Evolutionary conservation across 2,888 invertebrate species (phyloP).

Genomic region (Merodon equestris): DNA sequence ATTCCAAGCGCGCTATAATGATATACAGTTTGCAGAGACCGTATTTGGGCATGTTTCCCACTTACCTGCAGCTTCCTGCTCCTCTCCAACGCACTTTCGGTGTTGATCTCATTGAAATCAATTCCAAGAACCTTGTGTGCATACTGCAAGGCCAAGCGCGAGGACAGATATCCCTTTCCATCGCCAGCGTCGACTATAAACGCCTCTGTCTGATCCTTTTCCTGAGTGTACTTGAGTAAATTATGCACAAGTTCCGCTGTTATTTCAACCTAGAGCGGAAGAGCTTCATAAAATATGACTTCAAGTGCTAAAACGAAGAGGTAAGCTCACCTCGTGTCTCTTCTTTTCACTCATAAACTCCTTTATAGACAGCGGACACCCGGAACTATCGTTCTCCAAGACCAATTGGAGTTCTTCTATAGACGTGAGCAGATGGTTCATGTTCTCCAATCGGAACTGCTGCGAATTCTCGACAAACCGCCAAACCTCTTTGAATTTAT

Average conservation of each 20-base stretch:
- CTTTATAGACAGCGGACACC: slow-evolving; percentile 77
- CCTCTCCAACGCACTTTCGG: slow-evolving; percentile 83
- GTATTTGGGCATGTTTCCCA: too few relatives aligned
- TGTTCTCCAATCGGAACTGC: slow-evolving; percentile 69
- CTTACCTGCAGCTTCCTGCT: slow-evolving; percentile 76
- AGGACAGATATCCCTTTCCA: slow-evolving; percentile 92
- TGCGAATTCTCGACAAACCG: slow-evolving; percentile 70
- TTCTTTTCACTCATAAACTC: slow-evolving; percentile 90
- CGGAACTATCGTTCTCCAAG: slow-evolving; percentile 70
- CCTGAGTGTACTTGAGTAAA: slow-evolving; percentile 74
- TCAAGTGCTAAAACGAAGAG: too few relatives aligned
- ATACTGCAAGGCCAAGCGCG: slow-evolving; percentile 85
- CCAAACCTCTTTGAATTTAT: slow-evolving; percentile 65
- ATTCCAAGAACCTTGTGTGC: slow-evolving; percentile 87
- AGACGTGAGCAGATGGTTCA: slow-evolving; percentile 71
- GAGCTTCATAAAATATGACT: not conserved
- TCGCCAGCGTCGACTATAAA: slow-evolving; percentile 91
- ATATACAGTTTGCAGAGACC: not conserved
- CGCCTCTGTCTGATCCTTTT: slow-evolving; percentile 11
- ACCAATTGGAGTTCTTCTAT: slow-evolving; percentile 76
- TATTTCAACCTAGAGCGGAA: slow-evolving; percentile 81
- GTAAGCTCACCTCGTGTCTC: slow-evolving; percentile 86
- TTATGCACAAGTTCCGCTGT: slow-evolving; percentile 83
- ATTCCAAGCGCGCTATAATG: slow-evolving; percentile 81
- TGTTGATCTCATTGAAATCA: slow-evolving; percentile 86